Base-by-base conservation (phyloP, 2,113 vertebrate genomes). In the Cyphomyrus plagiostoma region DNA sequence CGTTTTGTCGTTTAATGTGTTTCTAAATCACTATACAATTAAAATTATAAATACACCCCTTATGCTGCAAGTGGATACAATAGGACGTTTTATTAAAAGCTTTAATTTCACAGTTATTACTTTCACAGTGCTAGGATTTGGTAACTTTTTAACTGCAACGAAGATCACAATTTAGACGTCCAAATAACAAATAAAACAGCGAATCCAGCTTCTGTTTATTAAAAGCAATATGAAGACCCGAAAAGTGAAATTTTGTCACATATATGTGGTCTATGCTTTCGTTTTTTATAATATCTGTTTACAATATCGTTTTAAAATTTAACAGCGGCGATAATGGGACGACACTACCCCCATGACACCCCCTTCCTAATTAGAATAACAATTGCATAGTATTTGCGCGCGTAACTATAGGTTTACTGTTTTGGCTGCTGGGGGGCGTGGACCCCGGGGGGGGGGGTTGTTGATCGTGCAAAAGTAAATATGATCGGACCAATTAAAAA, bases 381-480 rank as follows among this genome's bases (percentile, higher is more conserved):
- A 88, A 88, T 49, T n/a, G 42, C 45, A 15, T 45, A 45, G 77
- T 23, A 39, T 82, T 82, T 21, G 17, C 77, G 77, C 35, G 39
- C 77, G 39, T 35, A 30, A 42, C 42, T 82, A 45, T 19, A 82
- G 77, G 82, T 82, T 82, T 82, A 82, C 39, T 82, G 62, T 70
- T 70, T 70, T 70, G n/a, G 62, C 62, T 70, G n/a, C 62, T 48
- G 42, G 82, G 82, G 82, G 82, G 82, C 80, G 80, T 42, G 45
- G 8, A 11, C 80, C 23, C 1, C 15, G 39, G 42, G 19, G 77
- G 30, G 35, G 0, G 74, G 26, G 53, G 13, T 3, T 15, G 26
- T 4, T 4, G 11, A 53, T 56, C 53, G 19, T 19, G 21, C 82
- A 48, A 46, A 23, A 23, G 82, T 21, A 84, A 45, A 46, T 46